These are phyloP conservation scores for Blastobasis adustella DNA, from an alignment of 2,888 invertebrate species.

Conservation along the genomic window DNA sequence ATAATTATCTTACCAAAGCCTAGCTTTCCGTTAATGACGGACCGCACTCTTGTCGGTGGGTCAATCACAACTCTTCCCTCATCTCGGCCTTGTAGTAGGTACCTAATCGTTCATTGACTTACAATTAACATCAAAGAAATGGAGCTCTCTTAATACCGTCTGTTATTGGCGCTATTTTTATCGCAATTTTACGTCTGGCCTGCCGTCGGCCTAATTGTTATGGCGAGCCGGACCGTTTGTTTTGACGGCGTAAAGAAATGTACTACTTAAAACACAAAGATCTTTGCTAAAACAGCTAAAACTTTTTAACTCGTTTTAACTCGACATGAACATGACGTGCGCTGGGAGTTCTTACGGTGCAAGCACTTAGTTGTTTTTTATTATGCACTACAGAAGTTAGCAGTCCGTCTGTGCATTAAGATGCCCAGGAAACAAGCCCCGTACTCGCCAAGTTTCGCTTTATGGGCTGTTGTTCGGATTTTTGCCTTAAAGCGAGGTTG, in stretches of 20 bases:
- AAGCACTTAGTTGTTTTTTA: slow-evolving; percentile 37
- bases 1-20: too few species aligned
- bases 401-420: slow-evolving; percentile 19
- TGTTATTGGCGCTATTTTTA: too few species aligned
- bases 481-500: not conserved
- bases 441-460: not conserved
- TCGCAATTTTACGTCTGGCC: too few species aligned
- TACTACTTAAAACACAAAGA: slow-evolving; percentile 50
- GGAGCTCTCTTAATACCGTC: too few species aligned
- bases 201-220: too few species aligned
- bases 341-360: slow-evolving; percentile 55
- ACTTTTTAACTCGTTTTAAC: slow-evolving; percentile 45
- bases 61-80: too few species aligned
- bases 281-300: slow-evolving; percentile 24
- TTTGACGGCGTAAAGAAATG: slow-evolving; percentile 43
- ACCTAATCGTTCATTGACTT: too few species aligned
- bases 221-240: slow-evolving; percentile 36
- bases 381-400: slow-evolving; percentile 36
- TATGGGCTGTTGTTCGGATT: not conserved
- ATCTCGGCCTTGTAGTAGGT: too few species aligned
- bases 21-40: too few species aligned
- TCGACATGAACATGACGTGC: slow-evolving; percentile 36
- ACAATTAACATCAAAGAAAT: too few species aligned
- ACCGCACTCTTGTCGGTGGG: too few species aligned
- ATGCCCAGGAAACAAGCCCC: not conserved